Evolutionary conservation across 2,113 vertebrate species (phyloP).

Genomic region (Cyanistes caeruleus): DNA sequence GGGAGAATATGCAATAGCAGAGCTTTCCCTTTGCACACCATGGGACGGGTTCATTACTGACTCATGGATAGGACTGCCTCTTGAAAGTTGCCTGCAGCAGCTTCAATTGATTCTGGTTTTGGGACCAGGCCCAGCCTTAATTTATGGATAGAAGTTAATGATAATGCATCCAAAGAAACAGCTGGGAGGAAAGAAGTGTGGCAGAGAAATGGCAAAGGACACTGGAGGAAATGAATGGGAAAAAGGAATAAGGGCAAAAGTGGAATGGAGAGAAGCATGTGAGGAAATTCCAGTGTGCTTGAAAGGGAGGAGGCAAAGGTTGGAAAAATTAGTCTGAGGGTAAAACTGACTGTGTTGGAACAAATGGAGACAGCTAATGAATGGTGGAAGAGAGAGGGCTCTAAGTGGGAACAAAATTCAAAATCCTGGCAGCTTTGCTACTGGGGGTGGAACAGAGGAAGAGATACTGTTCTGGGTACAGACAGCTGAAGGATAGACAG

Average conservation of each 20-base stretch:
- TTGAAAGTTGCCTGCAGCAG: background rate
- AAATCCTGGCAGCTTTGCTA: background rate
- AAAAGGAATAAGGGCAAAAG: background rate
- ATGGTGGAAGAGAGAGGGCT: background rate
- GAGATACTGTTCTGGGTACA: background rate
- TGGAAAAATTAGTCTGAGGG: background rate
- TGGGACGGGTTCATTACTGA: background rate
- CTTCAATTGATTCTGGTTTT: background rate
- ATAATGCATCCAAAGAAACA: background rate
- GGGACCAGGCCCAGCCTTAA: background rate
- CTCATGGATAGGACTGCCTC: background rate
- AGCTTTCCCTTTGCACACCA: background rate
- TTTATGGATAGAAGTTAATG: background rate
- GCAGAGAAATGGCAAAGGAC: background rate
- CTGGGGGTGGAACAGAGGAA: background rate
- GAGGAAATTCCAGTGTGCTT: background rate
- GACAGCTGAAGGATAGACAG: background rate
- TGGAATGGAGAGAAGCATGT: background rate
- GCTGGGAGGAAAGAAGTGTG: background rate
- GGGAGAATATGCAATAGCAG: background rate
- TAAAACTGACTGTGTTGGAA: background rate
- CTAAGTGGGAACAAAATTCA: background rate
- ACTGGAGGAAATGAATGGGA: fast-evolving
- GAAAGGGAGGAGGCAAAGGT: background rate
- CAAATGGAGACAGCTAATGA: background rate